Evolutionary conservation across 2,113 vertebrate species (phyloP), one percentile per base, ranked within the genome.

Genomic region (Osmerus eperlanus): DNA sequence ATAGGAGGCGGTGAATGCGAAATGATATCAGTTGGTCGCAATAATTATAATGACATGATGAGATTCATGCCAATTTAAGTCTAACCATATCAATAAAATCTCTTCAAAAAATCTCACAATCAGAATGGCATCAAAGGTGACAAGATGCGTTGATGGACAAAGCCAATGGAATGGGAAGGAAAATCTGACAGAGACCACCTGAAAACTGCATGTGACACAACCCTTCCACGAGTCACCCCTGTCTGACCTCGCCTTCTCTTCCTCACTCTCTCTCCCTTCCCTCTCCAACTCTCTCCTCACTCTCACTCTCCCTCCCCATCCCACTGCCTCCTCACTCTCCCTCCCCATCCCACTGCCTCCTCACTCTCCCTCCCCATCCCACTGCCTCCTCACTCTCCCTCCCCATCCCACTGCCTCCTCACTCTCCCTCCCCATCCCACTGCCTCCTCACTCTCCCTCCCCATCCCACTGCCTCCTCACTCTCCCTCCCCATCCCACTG

Each of bases 361-460:
- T 21, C 29, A 19, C 3, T 19, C 53, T 62, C 23, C 21, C 21
- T 21, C 21, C 21, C 21, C 21, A 21, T 21, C 21, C 51, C 41
- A 16, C n/a, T 23, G 12, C 47, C 58, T 55, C 52, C 59, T 56
- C 0, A 7, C 14, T 66, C 15, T 25, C 65, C n/a, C 51, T 25
- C 12, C 15, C 16, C 11, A 68, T 23, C 19, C 64, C 53, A 23
- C 23, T 21, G n/a, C 67, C 16, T 73, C 67, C 73, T 74, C 76
- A 32, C 62, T 18, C 25, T 32, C 23, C 13, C 61, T 47, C 18
- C 72, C 65, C 83, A 97, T 21, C 21, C 21, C 21, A 21, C 21
- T 21, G 21, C 21, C 21, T 21, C 21, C 32, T 32, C 29, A 4
- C 16, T 14, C 15, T 3, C 36, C 16, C 41, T n/a, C 2, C 23